These are phyloP conservation scores for Etheostoma perlongum DNA, from an alignment of 2,797 vertebrate species.

Conservation along the genomic window DNA sequence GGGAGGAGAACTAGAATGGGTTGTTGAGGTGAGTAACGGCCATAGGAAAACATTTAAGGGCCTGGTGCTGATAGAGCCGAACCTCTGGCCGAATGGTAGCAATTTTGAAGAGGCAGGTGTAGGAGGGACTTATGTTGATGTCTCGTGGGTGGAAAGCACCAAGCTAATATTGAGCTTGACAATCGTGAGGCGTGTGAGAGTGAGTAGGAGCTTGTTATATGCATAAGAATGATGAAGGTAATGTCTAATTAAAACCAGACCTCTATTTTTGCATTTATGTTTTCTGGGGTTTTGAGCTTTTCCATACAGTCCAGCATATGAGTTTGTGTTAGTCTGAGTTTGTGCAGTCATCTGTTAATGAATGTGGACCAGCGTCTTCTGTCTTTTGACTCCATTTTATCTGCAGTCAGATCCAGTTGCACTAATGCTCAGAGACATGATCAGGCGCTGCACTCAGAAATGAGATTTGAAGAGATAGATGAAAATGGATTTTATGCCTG, in stretches of 20 bases:
- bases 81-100: too few species aligned
- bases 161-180: not conserved
- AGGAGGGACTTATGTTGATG: constrained; percentile 1
- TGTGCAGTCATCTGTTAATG: constrained; percentile 42
- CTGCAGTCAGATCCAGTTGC: constrained; percentile 56
- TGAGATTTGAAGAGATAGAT: constrained; percentile 46
- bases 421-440: constrained; percentile 55
- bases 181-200: not conserved
- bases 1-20: too few species aligned
- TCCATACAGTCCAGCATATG: constrained; percentile 3
- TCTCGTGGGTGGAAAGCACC: not conserved
- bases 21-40: too few species aligned
- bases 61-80: too few species aligned
- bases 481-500: constrained; percentile 70
- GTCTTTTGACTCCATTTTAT: constrained; percentile 52
- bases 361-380: constrained; percentile 22
- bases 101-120: not conserved
- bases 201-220: not conserved
- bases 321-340: constrained; percentile 2
- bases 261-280: not conserved
- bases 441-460: constrained; percentile 53
- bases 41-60: too few species aligned
- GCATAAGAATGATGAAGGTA: not conserved
- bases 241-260: not conserved
- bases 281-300: not conserved